Evolutionary conservation across 2,888 invertebrate genomes (phyloP).

Genomic region (Dorcus hopei): DNA sequence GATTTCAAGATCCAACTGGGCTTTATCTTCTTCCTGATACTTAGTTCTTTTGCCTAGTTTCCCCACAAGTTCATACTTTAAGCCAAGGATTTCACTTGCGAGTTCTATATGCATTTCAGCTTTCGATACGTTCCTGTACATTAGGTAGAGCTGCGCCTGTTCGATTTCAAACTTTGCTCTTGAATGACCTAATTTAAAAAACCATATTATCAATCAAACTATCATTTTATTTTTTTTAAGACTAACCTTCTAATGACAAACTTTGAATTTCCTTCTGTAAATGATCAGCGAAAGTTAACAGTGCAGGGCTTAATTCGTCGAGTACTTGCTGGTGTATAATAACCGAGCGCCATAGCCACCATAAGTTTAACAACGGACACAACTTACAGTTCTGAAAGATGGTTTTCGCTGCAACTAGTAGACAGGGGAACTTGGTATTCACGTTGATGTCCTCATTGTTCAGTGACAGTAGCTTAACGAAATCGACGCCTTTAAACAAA

Average conservation of each 20-base stretch:
- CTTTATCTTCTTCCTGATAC: slow-evolving; percentile 76
- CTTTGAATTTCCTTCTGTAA: slow-evolving; percentile 42
- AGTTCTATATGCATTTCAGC: slow-evolving; percentile 65
- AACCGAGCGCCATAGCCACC: slow-evolving; percentile 76
- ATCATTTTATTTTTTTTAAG: neutral
- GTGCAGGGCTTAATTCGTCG: slow-evolving; percentile 69
- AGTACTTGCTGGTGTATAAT: slow-evolving; percentile 72
- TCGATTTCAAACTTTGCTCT: slow-evolving; percentile 55
- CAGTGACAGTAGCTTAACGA: slow-evolving; percentile 48
- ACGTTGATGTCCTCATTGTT: slow-evolving; percentile 68
- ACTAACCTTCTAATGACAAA: slow-evolving; percentile 44
- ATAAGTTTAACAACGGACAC: slow-evolving; percentile 49
- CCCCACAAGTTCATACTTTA: slow-evolving; percentile 70
- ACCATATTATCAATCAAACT: neutral
- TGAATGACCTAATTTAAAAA: slow-evolving; percentile 29
- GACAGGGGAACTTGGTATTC: slow-evolving; percentile 59
- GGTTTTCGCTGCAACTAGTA: slow-evolving; percentile 46
- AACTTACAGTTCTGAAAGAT: slow-evolving; percentile 45
- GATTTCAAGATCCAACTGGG: slow-evolving; percentile 78
- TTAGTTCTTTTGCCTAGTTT: slow-evolving; percentile 87
- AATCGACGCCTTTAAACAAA: slow-evolving; percentile 51
- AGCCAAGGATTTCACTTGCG: slow-evolving; percentile 61
- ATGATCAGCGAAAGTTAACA: slow-evolving; percentile 59
- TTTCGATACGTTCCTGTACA: slow-evolving; percentile 70
- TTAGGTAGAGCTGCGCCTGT: slow-evolving; percentile 64